Base-by-base conservation (phyloP, 2,888 invertebrate genomes). In the Plebejus melissa region DNA sequence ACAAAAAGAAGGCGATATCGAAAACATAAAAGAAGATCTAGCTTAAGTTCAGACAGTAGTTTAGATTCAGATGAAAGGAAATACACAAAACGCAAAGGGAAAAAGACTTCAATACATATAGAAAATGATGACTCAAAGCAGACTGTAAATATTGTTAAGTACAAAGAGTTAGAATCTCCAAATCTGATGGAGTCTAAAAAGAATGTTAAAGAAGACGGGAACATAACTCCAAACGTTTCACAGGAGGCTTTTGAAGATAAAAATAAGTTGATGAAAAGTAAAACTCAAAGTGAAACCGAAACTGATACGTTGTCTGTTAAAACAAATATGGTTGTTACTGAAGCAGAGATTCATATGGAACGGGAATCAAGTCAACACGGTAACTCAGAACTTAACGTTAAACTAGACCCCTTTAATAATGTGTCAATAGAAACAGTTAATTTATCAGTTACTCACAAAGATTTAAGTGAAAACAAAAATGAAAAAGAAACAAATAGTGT, bases 261-360 rank as follows among this genome's bases (percentile, higher is more conserved):
- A 75, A 81, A 80, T 72, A 83, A 84, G 81, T 77, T 82, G 41
- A 78, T 81, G 50, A 92, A 89, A 83, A 85, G 82, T 79, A 87
- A 86, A 81, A 83, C 85, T 32, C 86, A 85, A 9, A 94, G 92
- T 85, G 94, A 90, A 86, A 94, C 88, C 74, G 94, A 94, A 85
- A 93, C 91, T 0, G 93, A 94, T 79, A 92, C 91, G 6, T 79
- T 91, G 77, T 94, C 94, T 38, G 86, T 93, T 5, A 91, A 94
- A 83, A 91, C 93, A 4, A 94, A 93, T 79, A 92, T 91, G 89
- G 86, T 94, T 70, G 88, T 90, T 74, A 94, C 94, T 9, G 94
- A 94, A 88, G 94, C 94, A 38, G 92, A 93, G 86, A 91, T 94
- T 78, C 94, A 94, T 77, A 90, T 93, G 87, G 90, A 94, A 82